These are phyloP conservation scores for Poeciliopsis infans DNA, from an alignment of 2,797 vertebrate genomes.

Conservation along the genomic window DNA sequence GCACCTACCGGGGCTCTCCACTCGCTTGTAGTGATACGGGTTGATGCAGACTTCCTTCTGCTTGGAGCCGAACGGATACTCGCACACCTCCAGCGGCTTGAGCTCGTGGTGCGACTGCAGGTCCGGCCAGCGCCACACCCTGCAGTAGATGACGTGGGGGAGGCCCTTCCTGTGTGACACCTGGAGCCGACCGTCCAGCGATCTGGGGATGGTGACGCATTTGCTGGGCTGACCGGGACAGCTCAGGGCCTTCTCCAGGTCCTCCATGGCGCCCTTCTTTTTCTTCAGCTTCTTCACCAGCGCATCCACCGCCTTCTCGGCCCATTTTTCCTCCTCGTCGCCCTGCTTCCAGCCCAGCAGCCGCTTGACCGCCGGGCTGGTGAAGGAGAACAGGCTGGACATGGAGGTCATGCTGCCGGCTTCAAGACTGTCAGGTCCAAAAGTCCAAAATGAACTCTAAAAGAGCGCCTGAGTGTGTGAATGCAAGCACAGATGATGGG, in stretches of 20 bases:
- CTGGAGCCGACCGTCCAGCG: constrained; percentile 93
- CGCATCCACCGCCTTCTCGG: constrained; percentile 97
- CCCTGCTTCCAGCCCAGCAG: constrained; percentile 99
- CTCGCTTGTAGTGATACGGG: constrained; percentile 98
- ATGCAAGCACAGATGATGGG: constrained; percentile 47
- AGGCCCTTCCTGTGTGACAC: constrained; percentile 97
- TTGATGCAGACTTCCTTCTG: constrained; percentile 99
- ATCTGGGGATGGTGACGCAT: constrained; percentile 96
- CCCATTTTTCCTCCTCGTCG: constrained; percentile 99
- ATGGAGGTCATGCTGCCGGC: constrained; percentile 90
- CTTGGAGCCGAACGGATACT: constrained; percentile 98
- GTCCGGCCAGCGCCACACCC: constrained; percentile 98
- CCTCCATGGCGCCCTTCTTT: constrained; percentile 99
- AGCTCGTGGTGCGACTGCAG: constrained; percentile 97
- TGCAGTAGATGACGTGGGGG: constrained; percentile 96
- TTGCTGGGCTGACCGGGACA: constrained; percentile 97
- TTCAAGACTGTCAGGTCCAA: constrained; percentile 21
- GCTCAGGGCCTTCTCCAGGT: constrained; percentile 96
- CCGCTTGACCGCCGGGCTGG: constrained; percentile 96
- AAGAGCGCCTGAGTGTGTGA: constrained; percentile 14
- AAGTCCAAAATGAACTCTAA: constrained; percentile 9
- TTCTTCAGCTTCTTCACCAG: constrained; percentile 99
- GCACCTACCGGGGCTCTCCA: constrained; percentile 95
- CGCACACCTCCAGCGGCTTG: constrained; percentile 96
- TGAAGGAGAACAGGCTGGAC: constrained; percentile 99